A percentile compares a stretch with the other conserved stretches of the same genome.
Conservation (phyloP, 1,140 invertebrate genomes). For the Brachionus angularis region DNA sequence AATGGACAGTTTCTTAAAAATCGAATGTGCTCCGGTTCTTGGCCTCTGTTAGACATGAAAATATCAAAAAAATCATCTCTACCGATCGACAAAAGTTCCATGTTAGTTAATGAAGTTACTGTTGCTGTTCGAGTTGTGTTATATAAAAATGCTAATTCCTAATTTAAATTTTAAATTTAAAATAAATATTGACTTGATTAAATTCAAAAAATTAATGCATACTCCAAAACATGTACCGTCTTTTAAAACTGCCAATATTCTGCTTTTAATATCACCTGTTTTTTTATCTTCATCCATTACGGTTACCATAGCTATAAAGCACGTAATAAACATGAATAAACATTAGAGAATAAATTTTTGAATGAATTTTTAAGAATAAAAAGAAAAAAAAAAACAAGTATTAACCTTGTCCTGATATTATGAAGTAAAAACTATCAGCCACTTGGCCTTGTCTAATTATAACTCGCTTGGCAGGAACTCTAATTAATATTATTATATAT, state of each 20-base stretch:
- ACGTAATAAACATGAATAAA: not conserved
- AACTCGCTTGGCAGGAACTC: conserved; percentile 49
- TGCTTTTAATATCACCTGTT: conserved; percentile 49
- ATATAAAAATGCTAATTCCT: conserved; percentile 56
- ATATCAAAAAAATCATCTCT: conserved; percentile 57
- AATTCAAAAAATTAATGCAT: too few species aligned
- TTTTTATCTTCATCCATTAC: conserved; percentile 50
- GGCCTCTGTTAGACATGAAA: conserved; percentile 48
- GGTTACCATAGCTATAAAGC: conserved; percentile 52
- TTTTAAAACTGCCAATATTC: conserved; percentile 48
- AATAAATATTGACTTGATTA: too few species aligned
- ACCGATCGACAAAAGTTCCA: conserved; percentile 55
- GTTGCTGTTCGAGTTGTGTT: conserved; percentile 54
- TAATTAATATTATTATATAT: conserved; percentile 35
- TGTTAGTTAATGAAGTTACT: conserved; percentile 52
- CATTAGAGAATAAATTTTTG: too few species aligned
- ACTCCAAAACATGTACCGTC: conserved; percentile 57
- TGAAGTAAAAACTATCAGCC: conserved; percentile 53
- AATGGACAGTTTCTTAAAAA: conserved; percentile 29
- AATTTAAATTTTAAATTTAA: not conserved
- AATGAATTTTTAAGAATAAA: too few species aligned
- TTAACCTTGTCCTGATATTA: conserved; percentile 50
- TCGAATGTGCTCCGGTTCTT: conserved; percentile 39
- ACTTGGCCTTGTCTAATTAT: conserved; percentile 51
- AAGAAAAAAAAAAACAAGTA: too few species aligned